These are phyloP conservation scores for Psilopsiagon aurifrons DNA, from an alignment of 2,113 vertebrate species.

Conservation along the genomic window DNA sequence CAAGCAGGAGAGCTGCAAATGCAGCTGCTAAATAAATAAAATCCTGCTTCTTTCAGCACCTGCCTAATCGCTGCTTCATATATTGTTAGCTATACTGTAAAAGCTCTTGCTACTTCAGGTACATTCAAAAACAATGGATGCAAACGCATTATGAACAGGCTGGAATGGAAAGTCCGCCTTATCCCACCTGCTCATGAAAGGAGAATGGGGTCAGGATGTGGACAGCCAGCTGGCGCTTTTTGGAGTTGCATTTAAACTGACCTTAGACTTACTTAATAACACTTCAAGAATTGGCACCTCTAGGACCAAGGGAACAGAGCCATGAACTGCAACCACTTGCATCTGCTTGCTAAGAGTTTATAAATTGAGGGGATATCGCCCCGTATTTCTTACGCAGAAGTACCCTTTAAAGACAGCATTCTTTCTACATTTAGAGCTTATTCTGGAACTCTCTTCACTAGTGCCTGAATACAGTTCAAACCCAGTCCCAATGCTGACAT, in stretches of 20 bases:
- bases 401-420: neutral
- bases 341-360: neutral
- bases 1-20: neutral
- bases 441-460: conserved; percentile 22
- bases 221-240: neutral
- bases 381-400: neutral
- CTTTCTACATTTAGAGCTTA: neutral
- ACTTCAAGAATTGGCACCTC: neutral
- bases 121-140: neutral
- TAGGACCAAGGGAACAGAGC: neutral
- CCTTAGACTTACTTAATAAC: neutral
- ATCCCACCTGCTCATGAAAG: neutral
- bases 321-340: neutral
- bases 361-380: neutral
- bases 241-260: neutral
- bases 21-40: neutral
- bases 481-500: conserved; percentile 48
- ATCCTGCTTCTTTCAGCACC: neutral
- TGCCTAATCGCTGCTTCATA: neutral
- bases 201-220: neutral
- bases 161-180: neutral
- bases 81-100: neutral
- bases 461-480: conserved; percentile 35
- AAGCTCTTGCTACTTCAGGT: neutral
- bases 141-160: neutral